Evolutionary conservation across 2,797 vertebrate genomes (phyloP).

Genomic region (Melanotaenia nigrans): DNA sequence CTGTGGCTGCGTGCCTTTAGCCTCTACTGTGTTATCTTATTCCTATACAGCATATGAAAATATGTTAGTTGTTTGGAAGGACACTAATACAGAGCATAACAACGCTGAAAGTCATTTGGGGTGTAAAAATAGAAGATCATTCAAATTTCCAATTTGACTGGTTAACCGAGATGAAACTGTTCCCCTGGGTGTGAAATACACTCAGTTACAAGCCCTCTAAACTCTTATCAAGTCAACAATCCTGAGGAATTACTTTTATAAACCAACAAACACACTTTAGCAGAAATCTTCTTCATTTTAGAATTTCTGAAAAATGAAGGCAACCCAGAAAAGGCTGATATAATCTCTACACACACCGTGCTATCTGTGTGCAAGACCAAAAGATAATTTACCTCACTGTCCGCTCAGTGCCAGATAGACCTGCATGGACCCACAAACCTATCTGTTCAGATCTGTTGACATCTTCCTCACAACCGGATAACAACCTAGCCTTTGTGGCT

Average conservation of each 20-base stretch:
- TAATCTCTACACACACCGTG: slow-evolving; percentile 9
- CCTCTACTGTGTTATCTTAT: not conserved
- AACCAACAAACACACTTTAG: not conserved
- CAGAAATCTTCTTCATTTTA: not conserved
- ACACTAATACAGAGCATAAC: not conserved
- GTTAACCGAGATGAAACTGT: not conserved
- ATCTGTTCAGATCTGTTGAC: slow-evolving; percentile 1
- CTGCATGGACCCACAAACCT: not conserved
- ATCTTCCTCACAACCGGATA: not conserved
- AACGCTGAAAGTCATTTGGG: not conserved
- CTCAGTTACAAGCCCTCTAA: not conserved
- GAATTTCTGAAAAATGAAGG: not conserved
- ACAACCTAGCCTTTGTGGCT: slow-evolving; percentile 18
- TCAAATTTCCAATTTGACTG: not conserved
- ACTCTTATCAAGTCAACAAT: not conserved
- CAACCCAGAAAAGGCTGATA: not conserved
- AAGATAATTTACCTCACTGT: not conserved
- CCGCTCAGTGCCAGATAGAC: slow-evolving; percentile 6
- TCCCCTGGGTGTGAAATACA: not conserved
- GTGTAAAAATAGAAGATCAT: not conserved
- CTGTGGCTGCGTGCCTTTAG: not conserved
- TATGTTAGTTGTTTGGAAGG: not conserved
- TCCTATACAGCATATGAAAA: not conserved
- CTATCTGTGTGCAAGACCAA: not conserved
- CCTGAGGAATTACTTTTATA: not conserved